Percentiles rank a stretch among this genome's conserved stretches.
Conservation (phyloP, 2,113 vertebrate species). For the Zapornia atra region DNA sequence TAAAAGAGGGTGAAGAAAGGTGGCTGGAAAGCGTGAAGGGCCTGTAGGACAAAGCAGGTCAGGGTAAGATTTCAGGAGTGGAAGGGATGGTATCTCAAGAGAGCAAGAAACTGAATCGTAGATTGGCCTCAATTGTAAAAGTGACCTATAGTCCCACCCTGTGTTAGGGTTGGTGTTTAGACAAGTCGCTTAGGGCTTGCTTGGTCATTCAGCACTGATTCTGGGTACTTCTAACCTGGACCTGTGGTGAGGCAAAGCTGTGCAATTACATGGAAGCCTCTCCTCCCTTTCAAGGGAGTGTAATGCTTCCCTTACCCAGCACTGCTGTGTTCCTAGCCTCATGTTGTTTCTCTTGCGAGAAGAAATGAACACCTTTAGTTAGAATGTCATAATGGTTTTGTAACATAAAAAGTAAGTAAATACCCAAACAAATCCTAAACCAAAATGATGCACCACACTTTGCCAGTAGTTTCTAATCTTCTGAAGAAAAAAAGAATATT, state of each 20-base stretch:
- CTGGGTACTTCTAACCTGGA: neutral
- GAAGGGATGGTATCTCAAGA: neutral
- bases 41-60: neutral
- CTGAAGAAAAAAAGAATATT: neutral
- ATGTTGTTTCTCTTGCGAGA: neutral
- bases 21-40: neutral
- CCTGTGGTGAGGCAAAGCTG: neutral
- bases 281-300: neutral
- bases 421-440: neutral
- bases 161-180: neutral
- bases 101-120: neutral
- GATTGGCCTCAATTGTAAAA: neutral
- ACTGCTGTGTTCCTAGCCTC: neutral
- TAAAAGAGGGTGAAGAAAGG: neutral
- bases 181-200: neutral
- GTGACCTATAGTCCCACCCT: neutral
- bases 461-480: neutral
- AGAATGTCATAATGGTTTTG: neutral
- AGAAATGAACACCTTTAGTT: neutral
- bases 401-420: neutral
- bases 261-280: neutral
- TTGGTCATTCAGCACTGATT: neutral
- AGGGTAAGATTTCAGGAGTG: neutral
- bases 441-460: neutral
- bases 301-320: neutral